Evolutionary conservation across 2,888 invertebrate species (phyloP), one percentile per base, ranked within the genome.

Genomic region (Archaeoteleia sp.): DNA sequence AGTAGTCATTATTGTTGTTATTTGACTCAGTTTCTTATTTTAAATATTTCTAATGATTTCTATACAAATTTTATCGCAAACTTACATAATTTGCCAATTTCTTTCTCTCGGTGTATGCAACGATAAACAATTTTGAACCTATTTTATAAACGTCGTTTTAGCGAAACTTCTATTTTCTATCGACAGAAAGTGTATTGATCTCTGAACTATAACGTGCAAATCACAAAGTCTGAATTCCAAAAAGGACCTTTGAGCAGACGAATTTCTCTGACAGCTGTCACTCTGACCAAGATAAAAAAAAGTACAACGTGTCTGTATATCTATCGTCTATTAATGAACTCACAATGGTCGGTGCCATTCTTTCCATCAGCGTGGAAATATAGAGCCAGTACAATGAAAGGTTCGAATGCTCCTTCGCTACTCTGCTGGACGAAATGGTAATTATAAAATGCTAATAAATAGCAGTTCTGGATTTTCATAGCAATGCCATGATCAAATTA

Each of bases 261-360:
- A 23, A 40, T 29, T 27, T 9, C 29, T 46, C 39, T 48, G 54
- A 66, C 54, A 66, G 54, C 43, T 60, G 66, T 66, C 66, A 60
- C 37, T 58, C 35, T 27, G 1, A 15, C 15, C 8, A 48, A 43
- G 39, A 5, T 20, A 5, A 40, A 27, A 57, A 51, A 55, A 46
- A 57, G 51, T 45, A 58, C 48, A 66, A 53, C 48, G 20, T 29
- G 34, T 43, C 48, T 29, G 60, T 58, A 58, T 61, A 54, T 67
- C 69, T 55, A 61, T 72, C 62, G 65, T 45, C 53, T 60, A 67
- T 71, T 70, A 70, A 70, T 62, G 70, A 63, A 55, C 60, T 45
- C 23, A 68, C 68, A 63, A 67, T 65, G 46, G 40, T 23, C 34
- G 30, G 10, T 7, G 14, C 23, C 48, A 34, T 34, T 48, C 42